Percentiles rank a stretch among this genome's conserved stretches.
These are phyloP conservation scores for Nyctibius grandis DNA, from an alignment of 2,797 vertebrate genomes.

Conservation along the genomic window DNA sequence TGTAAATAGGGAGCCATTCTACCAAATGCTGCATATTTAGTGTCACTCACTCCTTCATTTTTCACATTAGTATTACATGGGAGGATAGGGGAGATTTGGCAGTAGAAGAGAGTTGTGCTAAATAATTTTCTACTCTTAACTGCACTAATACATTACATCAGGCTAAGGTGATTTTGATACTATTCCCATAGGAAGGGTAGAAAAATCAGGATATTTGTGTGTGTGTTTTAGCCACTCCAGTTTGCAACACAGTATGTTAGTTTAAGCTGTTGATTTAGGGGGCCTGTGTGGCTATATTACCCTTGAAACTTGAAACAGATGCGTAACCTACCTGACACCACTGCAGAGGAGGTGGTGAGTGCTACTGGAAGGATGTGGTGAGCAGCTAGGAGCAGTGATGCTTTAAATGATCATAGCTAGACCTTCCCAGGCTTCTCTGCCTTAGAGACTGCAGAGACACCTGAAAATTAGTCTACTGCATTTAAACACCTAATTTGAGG, in stretches of 20 bases:
- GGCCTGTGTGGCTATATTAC: background rate
- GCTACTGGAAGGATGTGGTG: background rate
- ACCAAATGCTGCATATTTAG: background rate
- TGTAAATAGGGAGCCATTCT: background rate
- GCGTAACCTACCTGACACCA: background rate
- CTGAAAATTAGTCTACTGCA: background rate
- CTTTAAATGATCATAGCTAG: background rate
- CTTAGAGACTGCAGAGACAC: background rate
- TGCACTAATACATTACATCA: background rate
- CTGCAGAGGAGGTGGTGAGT: background rate
- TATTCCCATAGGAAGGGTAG: background rate
- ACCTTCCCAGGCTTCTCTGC: background rate
- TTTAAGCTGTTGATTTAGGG: background rate
- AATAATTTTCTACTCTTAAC: background rate
- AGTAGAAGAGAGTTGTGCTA: background rate
- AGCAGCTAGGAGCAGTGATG: background rate
- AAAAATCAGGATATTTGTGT: background rate
- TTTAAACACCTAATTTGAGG: background rate
- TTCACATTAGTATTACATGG: background rate
- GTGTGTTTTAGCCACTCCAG: background rate
- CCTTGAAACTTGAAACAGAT: background rate
- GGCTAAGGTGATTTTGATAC: background rate
- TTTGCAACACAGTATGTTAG: background rate
- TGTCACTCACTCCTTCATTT: background rate
- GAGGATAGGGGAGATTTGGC: background rate